Percentiles rank a stretch among this genome's conserved stretches.
Evolutionary conservation across 2,797 vertebrate genomes (phyloP).

Genomic region (Philypnodon macrostomus): DNA sequence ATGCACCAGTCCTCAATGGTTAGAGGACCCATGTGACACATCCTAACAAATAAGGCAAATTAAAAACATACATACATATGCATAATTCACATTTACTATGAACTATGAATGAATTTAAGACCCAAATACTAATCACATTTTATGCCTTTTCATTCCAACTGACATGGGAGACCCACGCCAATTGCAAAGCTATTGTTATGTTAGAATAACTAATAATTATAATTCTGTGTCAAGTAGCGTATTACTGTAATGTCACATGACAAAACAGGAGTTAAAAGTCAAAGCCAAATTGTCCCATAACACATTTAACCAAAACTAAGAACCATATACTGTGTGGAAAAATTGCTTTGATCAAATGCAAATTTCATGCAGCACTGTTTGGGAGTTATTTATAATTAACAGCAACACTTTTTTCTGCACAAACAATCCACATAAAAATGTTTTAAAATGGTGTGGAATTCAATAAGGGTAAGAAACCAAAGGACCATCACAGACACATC

Average conservation of each 20-base stretch:
- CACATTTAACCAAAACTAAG: conserved; percentile 36
- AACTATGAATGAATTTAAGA: conserved; percentile 9
- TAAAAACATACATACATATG: conserved; percentile 37
- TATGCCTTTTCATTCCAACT: conserved; percentile 45
- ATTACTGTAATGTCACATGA: conserved; percentile 45
- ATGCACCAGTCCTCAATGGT: conserved; percentile 39
- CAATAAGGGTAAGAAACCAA: conserved; percentile 68
- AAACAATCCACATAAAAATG: conserved; percentile 59
- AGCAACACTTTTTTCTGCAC: conserved; percentile 46
- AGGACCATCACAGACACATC: conserved; percentile 70
- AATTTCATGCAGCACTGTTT: conserved; percentile 67
- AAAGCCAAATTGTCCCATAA: conserved; percentile 48
- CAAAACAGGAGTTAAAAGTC: conserved; percentile 45
- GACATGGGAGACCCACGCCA: conserved; percentile 52
- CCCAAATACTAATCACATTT: conserved; percentile 13
- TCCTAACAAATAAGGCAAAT: conserved; percentile 63
- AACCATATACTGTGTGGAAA: conserved; percentile 46
- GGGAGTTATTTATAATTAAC: conserved; percentile 57
- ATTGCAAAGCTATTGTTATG: conserved; percentile 39
- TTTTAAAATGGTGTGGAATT: conserved; percentile 34
- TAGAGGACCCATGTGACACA: conserved; percentile 29
- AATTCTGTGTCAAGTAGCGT: too few species aligned
- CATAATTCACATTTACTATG: conserved; percentile 26
- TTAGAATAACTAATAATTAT: too few species aligned
- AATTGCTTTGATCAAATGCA: conserved; percentile 53